Evolutionary conservation across 1,140 invertebrate genomes (phyloP).

Genomic region (Zaprionus davidi): DNA sequence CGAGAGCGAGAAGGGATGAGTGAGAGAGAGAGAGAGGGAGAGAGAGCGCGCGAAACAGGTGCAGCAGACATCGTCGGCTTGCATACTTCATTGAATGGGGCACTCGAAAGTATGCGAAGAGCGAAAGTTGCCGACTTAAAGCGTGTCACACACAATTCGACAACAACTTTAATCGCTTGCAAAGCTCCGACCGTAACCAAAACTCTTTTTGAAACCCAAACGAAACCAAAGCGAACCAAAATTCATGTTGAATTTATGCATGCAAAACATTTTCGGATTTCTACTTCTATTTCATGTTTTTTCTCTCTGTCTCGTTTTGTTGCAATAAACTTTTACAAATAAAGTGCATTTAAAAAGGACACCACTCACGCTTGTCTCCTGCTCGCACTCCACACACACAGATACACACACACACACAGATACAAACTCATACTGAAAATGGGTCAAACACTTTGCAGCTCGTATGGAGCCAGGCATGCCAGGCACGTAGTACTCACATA

Average conservation of each 20-base stretch:
- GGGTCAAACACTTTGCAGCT: constrained; percentile 66
- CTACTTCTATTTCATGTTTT: constrained; percentile 7
- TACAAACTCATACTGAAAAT: constrained; percentile 40
- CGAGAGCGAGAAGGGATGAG: not conserved
- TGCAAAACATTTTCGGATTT: constrained; percentile 33
- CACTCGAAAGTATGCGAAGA: constrained; percentile 69
- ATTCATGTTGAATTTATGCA: constrained; percentile 47
- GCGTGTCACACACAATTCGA: constrained; percentile 39
- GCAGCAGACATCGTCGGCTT: constrained; percentile 18
- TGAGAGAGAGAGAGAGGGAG: not conserved
- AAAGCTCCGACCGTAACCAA: constrained; percentile 5
- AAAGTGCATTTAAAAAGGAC: constrained; percentile 64
- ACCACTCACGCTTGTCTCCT: constrained; percentile 6
- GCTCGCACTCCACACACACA: constrained; percentile 10
- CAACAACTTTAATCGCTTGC: constrained; percentile 17
- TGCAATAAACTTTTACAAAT: constrained; percentile 47
- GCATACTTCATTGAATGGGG: constrained; percentile 78
- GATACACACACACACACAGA: not conserved
- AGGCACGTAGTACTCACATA: constrained; percentile 63
- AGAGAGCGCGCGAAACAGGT: constrained; percentile 6
- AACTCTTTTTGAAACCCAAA: constrained; percentile 18
- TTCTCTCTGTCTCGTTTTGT: constrained; percentile 23
- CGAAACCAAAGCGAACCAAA: constrained; percentile 11
- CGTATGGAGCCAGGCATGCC: constrained; percentile 33
- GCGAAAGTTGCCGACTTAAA: constrained; percentile 31